Evolutionary conservation across 2,113 vertebrate species (phyloP).

Genomic region (Erythrocercus mccallii): DNA sequence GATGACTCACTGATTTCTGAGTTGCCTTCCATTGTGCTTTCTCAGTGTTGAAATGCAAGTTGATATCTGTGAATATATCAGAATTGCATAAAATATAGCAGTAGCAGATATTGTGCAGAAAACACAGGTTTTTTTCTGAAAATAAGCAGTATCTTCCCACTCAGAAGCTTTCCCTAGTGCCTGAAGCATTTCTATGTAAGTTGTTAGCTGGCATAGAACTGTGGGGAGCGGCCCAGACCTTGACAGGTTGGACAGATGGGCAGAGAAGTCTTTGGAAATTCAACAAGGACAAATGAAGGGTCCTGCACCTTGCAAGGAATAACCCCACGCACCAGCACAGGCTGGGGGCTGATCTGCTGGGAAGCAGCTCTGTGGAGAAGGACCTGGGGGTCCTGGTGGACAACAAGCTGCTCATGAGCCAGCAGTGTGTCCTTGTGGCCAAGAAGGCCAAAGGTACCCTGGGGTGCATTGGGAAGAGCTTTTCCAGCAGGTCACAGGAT

Average conservation of each 20-base stretch:
- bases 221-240: rapidly evolving
- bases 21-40: neutral
- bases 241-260: neutral
- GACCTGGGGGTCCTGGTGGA: neutral
- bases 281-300: neutral
- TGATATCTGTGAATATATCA: neutral
- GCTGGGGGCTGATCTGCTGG: neutral
- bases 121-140: neutral
- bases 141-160: neutral
- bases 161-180: neutral
- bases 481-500: neutral
- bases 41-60: neutral
- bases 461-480: neutral
- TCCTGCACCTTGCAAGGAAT: neutral
- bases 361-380: rapidly evolving
- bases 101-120: neutral
- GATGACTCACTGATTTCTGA: neutral
- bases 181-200: neutral
- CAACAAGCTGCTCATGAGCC: neutral
- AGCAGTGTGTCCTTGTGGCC: neutral
- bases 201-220: neutral
- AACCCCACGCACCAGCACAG: neutral
- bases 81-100: neutral
- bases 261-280: neutral
- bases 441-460: too few species aligned